phyloP scores from a whole-genome alignment of 2,888 invertebrate species.

The Cerastis rubricosa region DNA sequence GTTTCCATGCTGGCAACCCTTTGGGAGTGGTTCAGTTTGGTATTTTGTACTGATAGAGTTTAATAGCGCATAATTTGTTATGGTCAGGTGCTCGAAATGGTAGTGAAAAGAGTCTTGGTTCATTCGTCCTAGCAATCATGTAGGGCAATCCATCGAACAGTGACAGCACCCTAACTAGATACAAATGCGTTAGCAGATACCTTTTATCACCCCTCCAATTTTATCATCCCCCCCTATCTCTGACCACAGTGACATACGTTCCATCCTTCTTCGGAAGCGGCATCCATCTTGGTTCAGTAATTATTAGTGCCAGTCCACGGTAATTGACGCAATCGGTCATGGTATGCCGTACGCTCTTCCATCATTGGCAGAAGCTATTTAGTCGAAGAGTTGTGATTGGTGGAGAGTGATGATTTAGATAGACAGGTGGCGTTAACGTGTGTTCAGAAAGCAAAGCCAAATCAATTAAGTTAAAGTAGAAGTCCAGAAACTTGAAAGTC shows the following conservation, averaged over 20 bases:
- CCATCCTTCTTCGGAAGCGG: constrained; percentile 63
- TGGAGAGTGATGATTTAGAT: constrained; percentile 22
- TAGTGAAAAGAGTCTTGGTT: neutral
- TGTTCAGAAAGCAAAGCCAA: neutral
- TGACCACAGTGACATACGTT: constrained; percentile 38
- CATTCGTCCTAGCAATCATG: neutral
- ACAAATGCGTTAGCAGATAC: constrained; percentile 31
- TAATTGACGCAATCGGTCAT: constrained; percentile 73
- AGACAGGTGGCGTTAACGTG: neutral
- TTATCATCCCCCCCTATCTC: constrained; percentile 46
- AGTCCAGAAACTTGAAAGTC: neutral
- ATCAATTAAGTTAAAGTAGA: neutral
- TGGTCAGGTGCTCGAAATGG: neutral
- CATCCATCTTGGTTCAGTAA: constrained; percentile 75
- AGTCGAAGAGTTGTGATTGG: constrained; percentile 60
- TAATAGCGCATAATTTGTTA: neutral
- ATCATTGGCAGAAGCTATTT: constrained; percentile 71
- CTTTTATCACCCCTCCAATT: constrained; percentile 24
- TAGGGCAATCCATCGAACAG: neutral
- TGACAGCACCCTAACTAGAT: constrained; percentile 7
- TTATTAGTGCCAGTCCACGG: constrained; percentile 63
- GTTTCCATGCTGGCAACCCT: constrained; percentile 22
- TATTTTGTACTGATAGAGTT: constrained; percentile 23
- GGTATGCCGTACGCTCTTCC: constrained; percentile 54
- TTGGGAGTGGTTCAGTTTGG: constrained; percentile 38